Conservation (phyloP, 2,797 vertebrate genomes). For the Lacerta viridis region DNA sequence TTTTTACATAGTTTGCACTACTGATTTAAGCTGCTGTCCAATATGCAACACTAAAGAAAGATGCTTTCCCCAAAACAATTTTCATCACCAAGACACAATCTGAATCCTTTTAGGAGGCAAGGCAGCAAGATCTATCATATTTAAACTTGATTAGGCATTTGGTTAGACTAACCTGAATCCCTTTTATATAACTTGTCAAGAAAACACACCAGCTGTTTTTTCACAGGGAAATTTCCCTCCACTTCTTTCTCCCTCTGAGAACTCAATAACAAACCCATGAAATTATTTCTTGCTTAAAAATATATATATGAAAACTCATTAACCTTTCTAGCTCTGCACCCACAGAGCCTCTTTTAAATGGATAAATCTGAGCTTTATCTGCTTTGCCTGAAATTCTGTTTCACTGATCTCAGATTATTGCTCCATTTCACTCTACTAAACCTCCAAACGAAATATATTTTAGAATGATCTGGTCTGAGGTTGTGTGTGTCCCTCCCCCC, state of each 20-base stretch:
- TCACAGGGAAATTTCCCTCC: conserved; percentile 35
- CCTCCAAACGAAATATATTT: conserved; percentile 68
- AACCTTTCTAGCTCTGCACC: conserved; percentile 58
- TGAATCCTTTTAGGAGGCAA: not conserved
- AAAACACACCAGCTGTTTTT: conserved; percentile 68
- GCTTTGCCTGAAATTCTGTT: conserved; percentile 65
- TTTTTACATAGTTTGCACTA: not conserved
- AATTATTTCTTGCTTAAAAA: conserved; percentile 62
- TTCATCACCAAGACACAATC: not conserved
- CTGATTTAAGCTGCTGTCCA: not conserved
- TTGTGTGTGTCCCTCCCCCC: too few species aligned
- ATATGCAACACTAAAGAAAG: not conserved
- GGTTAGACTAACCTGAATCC: conserved; percentile 54
- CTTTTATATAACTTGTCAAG: conserved; percentile 62
- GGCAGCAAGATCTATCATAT: not conserved
- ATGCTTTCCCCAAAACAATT: not conserved
- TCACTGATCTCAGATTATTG: conserved; percentile 75
- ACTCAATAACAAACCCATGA: conserved; percentile 60
- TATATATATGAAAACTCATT: conserved; percentile 62
- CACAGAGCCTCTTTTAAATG: conserved; percentile 69
- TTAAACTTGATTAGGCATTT: conserved; percentile 21
- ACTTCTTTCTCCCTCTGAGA: not conserved
- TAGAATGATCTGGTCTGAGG: conserved; percentile 64
- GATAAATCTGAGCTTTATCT: conserved; percentile 71
- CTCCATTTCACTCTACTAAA: conserved; percentile 67